A percentile compares a stretch with the other conserved stretches of the same genome.
These are phyloP conservation scores for Arctopsyche grandis DNA, from an alignment of 1,140 invertebrate species.

Conservation along the genomic window DNA sequence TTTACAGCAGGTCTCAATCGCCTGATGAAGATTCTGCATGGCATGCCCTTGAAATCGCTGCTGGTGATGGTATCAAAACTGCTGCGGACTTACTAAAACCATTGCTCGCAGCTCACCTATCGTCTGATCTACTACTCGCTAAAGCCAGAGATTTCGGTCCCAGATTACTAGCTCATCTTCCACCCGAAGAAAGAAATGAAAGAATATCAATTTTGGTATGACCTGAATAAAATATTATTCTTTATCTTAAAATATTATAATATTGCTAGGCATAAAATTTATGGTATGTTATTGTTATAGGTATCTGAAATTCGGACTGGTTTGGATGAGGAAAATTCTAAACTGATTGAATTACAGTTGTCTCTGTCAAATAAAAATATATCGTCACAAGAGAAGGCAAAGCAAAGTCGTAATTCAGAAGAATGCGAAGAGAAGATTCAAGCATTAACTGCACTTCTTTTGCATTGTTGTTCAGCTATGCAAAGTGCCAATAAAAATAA, in stretches of 20 bases:
- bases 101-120: slow-evolving; percentile 66
- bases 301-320: slow-evolving; percentile 79
- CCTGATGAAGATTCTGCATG: slow-evolving; percentile 47
- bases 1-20: slow-evolving; percentile 33
- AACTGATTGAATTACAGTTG: slow-evolving; percentile 62
- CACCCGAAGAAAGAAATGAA: slow-evolving; percentile 68
- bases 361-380: slow-evolving; percentile 63
- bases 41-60: slow-evolving; percentile 64
- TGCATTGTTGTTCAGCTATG: slow-evolving; percentile 85
- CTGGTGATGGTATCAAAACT: slow-evolving; percentile 61
- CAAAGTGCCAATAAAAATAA: slow-evolving; percentile 63
- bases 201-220: slow-evolving; percentile 55
- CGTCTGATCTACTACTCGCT: slow-evolving; percentile 81
- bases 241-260: slow-evolving; percentile 14
- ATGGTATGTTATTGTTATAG: slow-evolving; percentile 60
- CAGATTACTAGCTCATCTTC: slow-evolving; percentile 74
- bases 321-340: slow-evolving; percentile 71
- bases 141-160: slow-evolving; percentile 82
- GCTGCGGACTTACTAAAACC: slow-evolving; percentile 63
- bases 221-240: neutral
- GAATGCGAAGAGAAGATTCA: slow-evolving; percentile 81
- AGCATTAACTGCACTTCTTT: slow-evolving; percentile 82
- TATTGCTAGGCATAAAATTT: neutral
- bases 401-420: slow-evolving; percentile 66
- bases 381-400: slow-evolving; percentile 67